Evolutionary conservation across 2,797 vertebrate species (phyloP).

Genomic region (Danio kyathit): DNA sequence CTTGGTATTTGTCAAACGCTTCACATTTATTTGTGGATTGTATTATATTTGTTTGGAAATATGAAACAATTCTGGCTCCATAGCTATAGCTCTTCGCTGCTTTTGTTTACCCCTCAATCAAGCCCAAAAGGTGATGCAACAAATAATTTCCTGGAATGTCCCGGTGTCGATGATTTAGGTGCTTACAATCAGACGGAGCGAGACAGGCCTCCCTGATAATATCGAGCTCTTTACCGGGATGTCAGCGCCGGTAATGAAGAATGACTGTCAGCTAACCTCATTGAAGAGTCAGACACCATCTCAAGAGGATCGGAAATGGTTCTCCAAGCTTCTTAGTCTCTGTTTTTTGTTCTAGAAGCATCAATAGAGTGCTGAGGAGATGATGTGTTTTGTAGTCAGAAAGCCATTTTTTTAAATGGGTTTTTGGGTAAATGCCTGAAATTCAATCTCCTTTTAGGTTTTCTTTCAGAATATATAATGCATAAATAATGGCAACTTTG

Average conservation of each 20-base stretch:
- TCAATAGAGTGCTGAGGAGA: not conserved
- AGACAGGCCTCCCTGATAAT: conserved; percentile 60
- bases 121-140: conserved; percentile 56
- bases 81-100: not conserved
- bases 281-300: conserved; percentile 35
- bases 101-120: conserved; percentile 48
- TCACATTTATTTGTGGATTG: too few species aligned
- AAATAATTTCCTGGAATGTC: conserved; percentile 73
- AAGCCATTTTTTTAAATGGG: too few species aligned
- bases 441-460: not conserved
- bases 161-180: conserved; percentile 66
- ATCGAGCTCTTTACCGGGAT: conserved; percentile 60
- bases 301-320: conserved; percentile 29
- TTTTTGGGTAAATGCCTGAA: not conserved
- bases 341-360: not conserved
- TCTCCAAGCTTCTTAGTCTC: not conserved
- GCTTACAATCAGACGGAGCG: conserved; percentile 58
- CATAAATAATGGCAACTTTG: not conserved
- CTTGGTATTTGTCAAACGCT: too few species aligned
- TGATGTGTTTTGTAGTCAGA: not conserved
- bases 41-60: too few species aligned
- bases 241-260: conserved; percentile 61
- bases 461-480: not conserved
- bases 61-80: too few species aligned
- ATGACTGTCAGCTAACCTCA: conserved; percentile 57